Evolutionary conservation across 2,888 invertebrate genomes (phyloP), one percentile per base, ranked within the genome.

Genomic region (Nomada goodeniana): DNA sequence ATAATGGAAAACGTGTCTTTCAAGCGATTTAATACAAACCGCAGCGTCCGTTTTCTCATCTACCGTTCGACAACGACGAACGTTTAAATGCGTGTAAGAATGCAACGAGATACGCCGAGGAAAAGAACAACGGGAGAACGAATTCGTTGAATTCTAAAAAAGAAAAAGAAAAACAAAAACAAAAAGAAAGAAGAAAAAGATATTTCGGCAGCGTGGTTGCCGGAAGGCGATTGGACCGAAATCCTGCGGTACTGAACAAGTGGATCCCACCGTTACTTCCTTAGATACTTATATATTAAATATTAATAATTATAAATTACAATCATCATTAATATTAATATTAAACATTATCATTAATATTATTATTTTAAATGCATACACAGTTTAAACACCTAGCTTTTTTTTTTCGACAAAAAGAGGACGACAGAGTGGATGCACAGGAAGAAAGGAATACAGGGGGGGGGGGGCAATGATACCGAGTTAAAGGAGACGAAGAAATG

Each of bases 251-350:
- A 85, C 77, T 85, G 82, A 89, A 88, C 86, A 88, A 88, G 79
- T 83, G 80, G 77, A 83, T 77, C 53, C 84, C 84, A 88, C 78
- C 83, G 68, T 85, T 83, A 85, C 76, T 83, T 85, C 76, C 83
- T 89, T 89, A 87, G 80, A 84, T 90, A 89, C 90, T 90, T 90
- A 91, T 89, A 90, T 90, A 90, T 90, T 91, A 91, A 91, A 90
- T 91, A 91, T 91, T 91, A 91, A 89, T 91, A 90, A 89, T 91
- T 90, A 91, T 91, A 91, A 91, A 90, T 91, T 91, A 91, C 91
- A 90, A 91, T 91, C 88, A 90, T 91, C 86, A 85, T 90, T 91
- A 91, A 89, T 91, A 90, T 90, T 91, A 91, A 90, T 91, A 90
- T 89, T 91, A 91, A 84, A 83, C 84, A 81, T 89, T 88, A 88